These are phyloP conservation scores for Meriones psammophilus DNA, from an alignment of 2,797 vertebrate species.

Conservation along the genomic window DNA sequence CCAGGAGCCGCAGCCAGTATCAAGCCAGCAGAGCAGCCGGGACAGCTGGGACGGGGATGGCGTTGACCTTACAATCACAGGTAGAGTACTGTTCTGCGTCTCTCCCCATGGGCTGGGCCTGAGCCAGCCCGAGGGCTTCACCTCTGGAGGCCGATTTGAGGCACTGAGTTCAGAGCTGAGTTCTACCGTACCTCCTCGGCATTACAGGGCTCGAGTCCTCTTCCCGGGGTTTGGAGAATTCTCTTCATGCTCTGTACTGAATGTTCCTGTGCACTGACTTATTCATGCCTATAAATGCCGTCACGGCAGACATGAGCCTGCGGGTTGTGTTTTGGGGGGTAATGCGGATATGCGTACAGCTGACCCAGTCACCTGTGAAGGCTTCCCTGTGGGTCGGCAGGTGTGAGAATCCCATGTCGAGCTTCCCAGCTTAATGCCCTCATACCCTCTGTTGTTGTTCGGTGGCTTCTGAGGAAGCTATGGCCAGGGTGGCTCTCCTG, in stretches of 20 bases:
- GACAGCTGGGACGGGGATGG: constrained; percentile 88
- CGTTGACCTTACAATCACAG: constrained; percentile 88
- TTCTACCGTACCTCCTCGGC: background rate
- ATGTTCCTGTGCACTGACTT: accelerated
- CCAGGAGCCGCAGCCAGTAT: constrained; percentile 67
- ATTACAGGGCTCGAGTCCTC: background rate
- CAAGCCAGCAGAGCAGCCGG: constrained; percentile 80
- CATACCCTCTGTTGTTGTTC: background rate
- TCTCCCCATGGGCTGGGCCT: background rate
- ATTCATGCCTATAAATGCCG: accelerated
- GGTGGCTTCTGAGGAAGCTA: background rate
- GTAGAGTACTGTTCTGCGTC: constrained; percentile 86
- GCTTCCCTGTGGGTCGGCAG: background rate
- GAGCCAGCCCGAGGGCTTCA: background rate
- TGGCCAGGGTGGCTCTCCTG: background rate
- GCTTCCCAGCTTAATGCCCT: too few species aligned
- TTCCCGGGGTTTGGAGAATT: background rate
- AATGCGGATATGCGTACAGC: accelerated
- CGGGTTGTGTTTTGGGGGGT: background rate
- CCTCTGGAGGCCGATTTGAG: background rate
- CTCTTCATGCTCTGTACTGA: background rate
- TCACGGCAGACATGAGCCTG: accelerated
- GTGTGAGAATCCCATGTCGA: too few species aligned
- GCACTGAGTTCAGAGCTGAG: background rate
- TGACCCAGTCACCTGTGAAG: too few species aligned